phyloP scores from a whole-genome alignment of 2,797 vertebrate species.

The Trachurus trachurus region DNA sequence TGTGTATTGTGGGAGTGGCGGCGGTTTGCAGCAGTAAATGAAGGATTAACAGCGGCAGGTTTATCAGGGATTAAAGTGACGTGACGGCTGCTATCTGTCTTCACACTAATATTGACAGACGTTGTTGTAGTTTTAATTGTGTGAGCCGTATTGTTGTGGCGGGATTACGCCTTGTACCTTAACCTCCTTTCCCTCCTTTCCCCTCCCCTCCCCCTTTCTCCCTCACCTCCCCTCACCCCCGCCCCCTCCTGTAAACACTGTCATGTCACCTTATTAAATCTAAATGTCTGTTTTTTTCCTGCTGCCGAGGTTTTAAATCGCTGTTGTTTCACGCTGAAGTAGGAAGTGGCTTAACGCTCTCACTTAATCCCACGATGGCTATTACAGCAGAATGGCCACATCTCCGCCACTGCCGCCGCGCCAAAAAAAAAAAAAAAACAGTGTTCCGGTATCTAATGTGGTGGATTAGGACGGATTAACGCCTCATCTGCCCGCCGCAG shows the following conservation, averaged over 20 bases:
- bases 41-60: slow-evolving; percentile 72
- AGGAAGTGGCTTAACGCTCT: slow-evolving; percentile 75
- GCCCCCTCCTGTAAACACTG: slow-evolving; percentile 55
- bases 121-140: slow-evolving; percentile 74
- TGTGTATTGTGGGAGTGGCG: slow-evolving; percentile 28
- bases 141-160: slow-evolving; percentile 66
- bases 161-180: slow-evolving; percentile 65
- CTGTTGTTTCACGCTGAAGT: slow-evolving; percentile 63
- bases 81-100: slow-evolving; percentile 69
- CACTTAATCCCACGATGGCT: slow-evolving; percentile 79
- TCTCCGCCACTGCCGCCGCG: slow-evolving; percentile 43
- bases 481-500: slow-evolving; percentile 59
- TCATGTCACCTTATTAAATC: slow-evolving; percentile 64
- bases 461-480: slow-evolving; percentile 80
- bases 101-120: slow-evolving; percentile 72
- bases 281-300: slow-evolving; percentile 63
- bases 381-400: slow-evolving; percentile 70
- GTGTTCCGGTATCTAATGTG: slow-evolving; percentile 72
- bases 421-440: slow-evolving; percentile 14
- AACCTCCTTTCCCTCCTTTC: background rate
- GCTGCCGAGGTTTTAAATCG: slow-evolving; percentile 53
- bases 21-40: slow-evolving; percentile 55
- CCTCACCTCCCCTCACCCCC: background rate
- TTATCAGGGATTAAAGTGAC: slow-evolving; percentile 79
- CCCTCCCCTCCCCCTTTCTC: no score